A percentile compares a stretch with the other conserved stretches of the same genome.
Evolutionary conservation across 2,888 invertebrate genomes (phyloP).

Genomic region (Salticus scenicus): DNA sequence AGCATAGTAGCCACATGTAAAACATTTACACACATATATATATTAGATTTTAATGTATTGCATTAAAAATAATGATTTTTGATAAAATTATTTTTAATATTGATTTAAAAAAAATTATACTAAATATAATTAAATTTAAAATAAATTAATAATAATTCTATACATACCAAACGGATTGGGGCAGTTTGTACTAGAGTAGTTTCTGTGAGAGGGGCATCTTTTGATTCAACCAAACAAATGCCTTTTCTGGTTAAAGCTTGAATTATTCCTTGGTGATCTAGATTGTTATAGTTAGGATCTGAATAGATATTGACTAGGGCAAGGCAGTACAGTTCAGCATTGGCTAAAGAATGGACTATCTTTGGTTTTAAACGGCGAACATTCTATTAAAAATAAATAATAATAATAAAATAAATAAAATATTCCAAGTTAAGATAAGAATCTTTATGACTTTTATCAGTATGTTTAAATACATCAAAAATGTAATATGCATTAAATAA

Average conservation of each 20-base stretch:
- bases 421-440: too few species aligned
- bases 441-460: too few species aligned
- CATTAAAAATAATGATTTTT: too few species aligned
- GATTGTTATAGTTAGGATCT: constrained; percentile 95
- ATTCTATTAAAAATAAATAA: constrained; percentile 28
- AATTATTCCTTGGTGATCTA: constrained; percentile 95
- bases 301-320: constrained; percentile 96
- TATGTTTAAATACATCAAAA: too few species aligned
- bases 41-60: too few species aligned
- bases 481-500: too few species aligned
- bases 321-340: constrained; percentile 94
- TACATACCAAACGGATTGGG: constrained; percentile 91
- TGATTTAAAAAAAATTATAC: too few species aligned
- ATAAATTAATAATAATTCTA: too few species aligned
- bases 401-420: constrained; percentile 1
- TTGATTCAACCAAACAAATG: constrained; percentile 87
- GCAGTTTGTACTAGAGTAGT: constrained; percentile 96
- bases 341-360: constrained; percentile 91
- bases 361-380: constrained; percentile 85
- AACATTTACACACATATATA: too few species aligned
- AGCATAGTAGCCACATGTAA: too few species aligned
- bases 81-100: too few species aligned
- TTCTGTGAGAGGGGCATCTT: constrained; percentile 93
- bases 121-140: too few species aligned
- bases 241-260: constrained; percentile 94